Percentiles rank a stretch among this genome's conserved stretches.
Conservation (phyloP, 2,113 vertebrate species). For the Microtus oregoni region DNA sequence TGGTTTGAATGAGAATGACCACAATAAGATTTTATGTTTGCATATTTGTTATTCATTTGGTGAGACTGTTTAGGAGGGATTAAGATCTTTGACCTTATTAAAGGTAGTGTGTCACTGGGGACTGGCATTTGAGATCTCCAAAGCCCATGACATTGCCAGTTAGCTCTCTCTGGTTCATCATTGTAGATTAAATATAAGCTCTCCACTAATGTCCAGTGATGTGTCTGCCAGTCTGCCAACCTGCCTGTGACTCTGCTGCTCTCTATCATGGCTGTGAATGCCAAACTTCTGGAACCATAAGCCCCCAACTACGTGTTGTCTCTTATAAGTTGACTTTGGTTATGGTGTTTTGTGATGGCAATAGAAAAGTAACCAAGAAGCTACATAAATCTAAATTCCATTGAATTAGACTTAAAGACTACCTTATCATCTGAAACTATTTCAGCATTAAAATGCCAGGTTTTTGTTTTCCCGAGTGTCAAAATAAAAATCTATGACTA, state of each 20-base stretch:
- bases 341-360: neutral
- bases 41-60: neutral
- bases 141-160: neutral
- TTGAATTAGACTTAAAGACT: neutral
- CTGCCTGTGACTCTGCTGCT: neutral
- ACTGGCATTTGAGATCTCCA: neutral
- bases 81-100: neutral
- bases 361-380: neutral
- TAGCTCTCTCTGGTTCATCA: neutral
- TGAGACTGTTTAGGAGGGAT: neutral
- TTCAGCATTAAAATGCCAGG: neutral
- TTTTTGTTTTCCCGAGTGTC: neutral
- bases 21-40: neutral
- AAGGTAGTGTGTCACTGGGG: neutral
- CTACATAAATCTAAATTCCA: neutral
- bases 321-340: neutral
- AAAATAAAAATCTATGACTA: neutral
- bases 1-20: neutral
- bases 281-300: neutral
- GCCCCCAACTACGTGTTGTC: neutral
- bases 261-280: neutral
- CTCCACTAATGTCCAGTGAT: neutral
- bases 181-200: neutral
- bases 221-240: rapidly evolving
- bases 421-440: neutral